Evolutionary conservation across 2,888 invertebrate species (phyloP), one percentile per base, ranked within the genome.

Genomic region (Sesia bembeciformis): DNA sequence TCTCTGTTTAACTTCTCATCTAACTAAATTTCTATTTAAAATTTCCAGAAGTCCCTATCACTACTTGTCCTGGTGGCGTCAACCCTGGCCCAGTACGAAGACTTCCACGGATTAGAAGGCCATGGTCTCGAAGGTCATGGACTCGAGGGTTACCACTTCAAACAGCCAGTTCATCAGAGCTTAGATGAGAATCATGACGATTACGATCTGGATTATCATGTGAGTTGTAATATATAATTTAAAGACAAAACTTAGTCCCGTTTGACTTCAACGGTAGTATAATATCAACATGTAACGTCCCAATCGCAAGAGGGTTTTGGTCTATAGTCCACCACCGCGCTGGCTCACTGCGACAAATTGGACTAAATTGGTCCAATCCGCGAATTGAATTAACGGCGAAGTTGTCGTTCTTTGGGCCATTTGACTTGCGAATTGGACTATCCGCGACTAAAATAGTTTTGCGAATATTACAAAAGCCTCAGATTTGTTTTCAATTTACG

Each of bases 181-280:
- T 49, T 80, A 42, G 81, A 83, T 23, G 79, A 81, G 0, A 71
- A 71, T 23, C 68, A 71, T 5, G 67, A 81, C 3, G 87, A 89
- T 3, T 84, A 79, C 49, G 89, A 89, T 3, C 39, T 86, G 56
- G 89, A 90, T 60, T 90, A 84, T 60, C 89, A 90, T 60, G 90
- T 89, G 54, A 78, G 86, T 70, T 23, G 4, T 23, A 42, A 42
- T 7, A 42, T 6, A 6, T 42, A 3, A 42, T 7, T 7, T 6
- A 42, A 6, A 6, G 7, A 42, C 7, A 42, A 42, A 7, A 7
- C 7, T 42, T 42, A 6, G 7, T 42, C 5, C 5, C 7, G 7
- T 42, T 5, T 42, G 7, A 42, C 42, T 5, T 42, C 3, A 42
- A 42, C 7, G 7, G 5, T 6, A 42, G 7, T 42, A 42, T 6